Percentiles rank a stretch among this genome's conserved stretches.
These are phyloP conservation scores for Crambe crambe DNA, from an alignment of 37 sponge, comb jelly and placozoan species.

Conservation along the genomic window DNA sequence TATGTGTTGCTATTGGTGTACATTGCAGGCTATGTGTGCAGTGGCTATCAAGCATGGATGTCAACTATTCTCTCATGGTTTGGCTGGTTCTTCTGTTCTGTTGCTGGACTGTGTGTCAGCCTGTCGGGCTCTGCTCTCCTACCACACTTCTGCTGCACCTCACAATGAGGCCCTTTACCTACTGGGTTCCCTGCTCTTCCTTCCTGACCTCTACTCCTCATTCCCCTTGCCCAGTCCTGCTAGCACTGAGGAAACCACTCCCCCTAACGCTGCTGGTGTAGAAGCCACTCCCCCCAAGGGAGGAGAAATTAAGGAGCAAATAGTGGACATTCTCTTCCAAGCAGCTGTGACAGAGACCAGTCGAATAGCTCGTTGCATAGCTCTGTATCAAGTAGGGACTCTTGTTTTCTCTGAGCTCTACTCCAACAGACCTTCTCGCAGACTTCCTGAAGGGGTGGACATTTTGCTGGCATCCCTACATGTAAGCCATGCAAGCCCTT, in stretches of 20 bases:
- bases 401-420: constrained; percentile 45
- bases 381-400: constrained; percentile 65
- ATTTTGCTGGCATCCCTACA: constrained; percentile 63
- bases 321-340: constrained; percentile 30
- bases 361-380: constrained; percentile 46
- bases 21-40: constrained; percentile 24
- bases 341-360: constrained; percentile 51
- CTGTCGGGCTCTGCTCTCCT: constrained; percentile 33
- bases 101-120: constrained; percentile 50
- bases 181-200: constrained; percentile 48
- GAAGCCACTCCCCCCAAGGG: not conserved
- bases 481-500: constrained; percentile 28
- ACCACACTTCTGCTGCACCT: constrained; percentile 8
- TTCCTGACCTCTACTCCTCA: constrained; percentile 28
- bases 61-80: constrained; percentile 50
- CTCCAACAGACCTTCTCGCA: not conserved
- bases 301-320: constrained; percentile 34
- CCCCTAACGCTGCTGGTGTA: too few species aligned
- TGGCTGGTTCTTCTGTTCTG: constrained; percentile 61
- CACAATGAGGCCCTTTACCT: constrained; percentile 47
- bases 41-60: constrained; percentile 48
- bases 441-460: constrained; percentile 46
- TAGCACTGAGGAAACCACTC: constrained; percentile 8
- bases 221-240: not conserved
- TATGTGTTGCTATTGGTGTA: not conserved